phyloP scores from a whole-genome alignment of 1,140 invertebrate genomes.

The Andrena cerasifolii region DNA sequence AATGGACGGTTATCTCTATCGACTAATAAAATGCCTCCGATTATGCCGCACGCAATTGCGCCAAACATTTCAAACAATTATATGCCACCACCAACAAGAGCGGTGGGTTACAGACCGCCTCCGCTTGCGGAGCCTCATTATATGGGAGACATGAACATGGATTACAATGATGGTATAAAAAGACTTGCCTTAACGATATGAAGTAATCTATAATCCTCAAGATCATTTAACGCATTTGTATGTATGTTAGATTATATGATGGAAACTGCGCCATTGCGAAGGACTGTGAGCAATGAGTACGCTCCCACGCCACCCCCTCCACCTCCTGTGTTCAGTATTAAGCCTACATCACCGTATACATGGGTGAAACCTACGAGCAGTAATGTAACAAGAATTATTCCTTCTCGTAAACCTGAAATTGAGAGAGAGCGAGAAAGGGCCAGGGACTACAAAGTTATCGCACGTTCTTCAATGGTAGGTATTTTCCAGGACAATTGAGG shows the following conservation, averaged over 20 bases:
- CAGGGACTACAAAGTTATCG: slow-evolving; percentile 74
- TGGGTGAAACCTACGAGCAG: slow-evolving; percentile 74
- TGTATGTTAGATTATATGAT: slow-evolving; percentile 73
- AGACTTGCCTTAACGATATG: slow-evolving; percentile 1
- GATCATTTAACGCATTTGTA: not conserved
- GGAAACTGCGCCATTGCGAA: slow-evolving; percentile 73
- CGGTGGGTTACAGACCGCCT: slow-evolving; percentile 68
- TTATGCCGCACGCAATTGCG: slow-evolving; percentile 55
- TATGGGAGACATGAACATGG: slow-evolving; percentile 71
- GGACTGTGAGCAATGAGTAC: slow-evolving; percentile 81
- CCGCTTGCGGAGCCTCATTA: slow-evolving; percentile 70
- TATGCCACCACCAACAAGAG: slow-evolving; percentile 59
- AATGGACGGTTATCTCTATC: slow-evolving; percentile 82
- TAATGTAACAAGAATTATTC: slow-evolving; percentile 60
- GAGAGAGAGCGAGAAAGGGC: slow-evolving; percentile 73
- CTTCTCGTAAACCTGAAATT: slow-evolving; percentile 63
- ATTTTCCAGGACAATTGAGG: no score
- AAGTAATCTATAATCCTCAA: not conserved
- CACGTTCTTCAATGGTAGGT: slow-evolving; percentile 70
- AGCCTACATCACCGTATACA: slow-evolving; percentile 70
- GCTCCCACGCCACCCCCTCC: slow-evolving; percentile 78
- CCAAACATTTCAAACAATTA: slow-evolving; percentile 66
- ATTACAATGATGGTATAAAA: slow-evolving; percentile 70
- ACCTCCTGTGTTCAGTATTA: slow-evolving; percentile 78
- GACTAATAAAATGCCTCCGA: slow-evolving; percentile 79